Conservation (phyloP, 2,113 vertebrate genomes). For the Hippocampus barbouri region DNA sequence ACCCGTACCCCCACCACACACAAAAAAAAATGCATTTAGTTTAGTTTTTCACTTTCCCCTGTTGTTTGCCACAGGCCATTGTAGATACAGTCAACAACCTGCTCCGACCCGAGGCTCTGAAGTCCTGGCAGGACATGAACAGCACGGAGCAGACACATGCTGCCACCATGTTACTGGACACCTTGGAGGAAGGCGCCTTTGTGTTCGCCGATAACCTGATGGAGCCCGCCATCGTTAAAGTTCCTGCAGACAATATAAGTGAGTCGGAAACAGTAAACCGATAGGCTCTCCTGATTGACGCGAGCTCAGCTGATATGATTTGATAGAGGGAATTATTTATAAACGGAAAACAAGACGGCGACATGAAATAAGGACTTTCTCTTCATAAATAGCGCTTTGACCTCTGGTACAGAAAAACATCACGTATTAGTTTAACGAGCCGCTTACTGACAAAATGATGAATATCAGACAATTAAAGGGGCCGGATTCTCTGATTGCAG, state of each 20-base stretch:
- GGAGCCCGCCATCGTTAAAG: constrained; percentile 93
- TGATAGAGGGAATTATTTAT: constrained; percentile 33
- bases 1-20: not conserved
- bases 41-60: constrained; percentile 15
- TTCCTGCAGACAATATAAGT: constrained; percentile 98
- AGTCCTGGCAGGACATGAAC: constrained; percentile 98
- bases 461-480: constrained; percentile 63
- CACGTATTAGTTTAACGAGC: constrained; percentile 65
- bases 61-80: constrained; percentile 82
- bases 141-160: constrained; percentile 94
- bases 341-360: constrained; percentile 46
- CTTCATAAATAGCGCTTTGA: constrained; percentile 65
- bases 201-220: constrained; percentile 97
- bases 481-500: constrained; percentile 55
- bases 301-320: constrained; percentile 29
- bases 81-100: constrained; percentile 99
- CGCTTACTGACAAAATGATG: constrained; percentile 71
- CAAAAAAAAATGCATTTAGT: not conserved
- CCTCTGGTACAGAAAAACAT: constrained; percentile 53
- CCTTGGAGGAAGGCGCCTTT: constrained; percentile 95
- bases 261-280: constrained; percentile 58
- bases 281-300: constrained; percentile 17
- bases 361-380: constrained; percentile 56
- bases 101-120: constrained; percentile 89
- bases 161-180: constrained; percentile 97